Evolutionary conservation across 2,888 invertebrate genomes (phyloP).

Genomic region (Drepanosiphum platanoidis): DNA sequence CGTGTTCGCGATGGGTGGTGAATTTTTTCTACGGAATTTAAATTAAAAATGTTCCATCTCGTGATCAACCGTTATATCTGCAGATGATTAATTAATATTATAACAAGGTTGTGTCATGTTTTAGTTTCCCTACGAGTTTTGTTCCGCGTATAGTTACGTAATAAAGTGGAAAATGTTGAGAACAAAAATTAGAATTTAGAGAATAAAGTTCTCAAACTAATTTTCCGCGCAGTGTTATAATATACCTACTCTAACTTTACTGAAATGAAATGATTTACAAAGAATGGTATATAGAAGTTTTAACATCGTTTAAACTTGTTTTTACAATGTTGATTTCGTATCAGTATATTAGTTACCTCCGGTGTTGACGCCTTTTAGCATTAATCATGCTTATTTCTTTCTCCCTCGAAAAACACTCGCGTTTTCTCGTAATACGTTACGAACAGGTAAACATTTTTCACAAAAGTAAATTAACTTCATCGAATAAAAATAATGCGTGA

Average conservation of each 20-base stretch:
- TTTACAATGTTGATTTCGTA: neutral
- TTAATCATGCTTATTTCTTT: neutral
- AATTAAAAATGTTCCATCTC: neutral
- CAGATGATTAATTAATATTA: constrained; percentile 11
- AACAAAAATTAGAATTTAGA: constrained; percentile 25
- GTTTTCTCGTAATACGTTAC: too few species aligned
- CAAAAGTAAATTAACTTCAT: neutral
- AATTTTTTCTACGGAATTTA: neutral
- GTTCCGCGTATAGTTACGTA: neutral
- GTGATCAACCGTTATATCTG: neutral
- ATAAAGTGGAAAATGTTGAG: neutral
- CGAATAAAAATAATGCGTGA: neutral
- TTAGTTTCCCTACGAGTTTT: neutral
- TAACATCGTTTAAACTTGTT: neutral
- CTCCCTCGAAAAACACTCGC: too few species aligned
- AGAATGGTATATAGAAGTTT: neutral
- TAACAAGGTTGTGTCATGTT: neutral
- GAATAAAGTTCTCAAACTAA: neutral
- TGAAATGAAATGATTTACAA: constrained; percentile 10
- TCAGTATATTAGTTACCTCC: neutral
- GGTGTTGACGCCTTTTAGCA: neutral
- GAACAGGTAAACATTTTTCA: neutral
- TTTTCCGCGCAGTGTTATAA: neutral
- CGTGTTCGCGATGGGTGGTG: too few species aligned
- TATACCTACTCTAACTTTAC: neutral